Evolutionary conservation across 2,888 invertebrate genomes (phyloP).

Genomic region (Esperia sulphurella): DNA sequence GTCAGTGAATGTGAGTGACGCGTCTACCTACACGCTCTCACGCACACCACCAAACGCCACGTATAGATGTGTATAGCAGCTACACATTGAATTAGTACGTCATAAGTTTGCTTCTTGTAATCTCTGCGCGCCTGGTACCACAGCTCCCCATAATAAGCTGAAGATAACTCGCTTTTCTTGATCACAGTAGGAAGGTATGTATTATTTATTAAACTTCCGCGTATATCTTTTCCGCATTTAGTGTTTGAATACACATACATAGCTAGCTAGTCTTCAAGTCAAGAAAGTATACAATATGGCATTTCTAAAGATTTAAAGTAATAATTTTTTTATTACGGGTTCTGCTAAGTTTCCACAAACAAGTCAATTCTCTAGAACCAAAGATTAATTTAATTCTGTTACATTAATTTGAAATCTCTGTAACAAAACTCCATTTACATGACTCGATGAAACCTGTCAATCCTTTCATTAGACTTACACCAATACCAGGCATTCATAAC

Average conservation of each 20-base stretch:
- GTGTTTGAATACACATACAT: slow-evolving; percentile 10
- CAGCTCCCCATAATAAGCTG: slow-evolving; percentile 76
- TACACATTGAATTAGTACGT: slow-evolving; percentile 53
- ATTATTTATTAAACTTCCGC: slow-evolving; percentile 57
- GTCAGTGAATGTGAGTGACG: slow-evolving; percentile 50
- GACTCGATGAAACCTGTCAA: slow-evolving; percentile 26
- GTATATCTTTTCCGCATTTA: slow-evolving; percentile 33
- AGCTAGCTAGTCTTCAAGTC: background rate
- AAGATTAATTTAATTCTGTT: background rate
- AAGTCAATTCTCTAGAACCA: background rate
- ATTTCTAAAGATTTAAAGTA: no score
- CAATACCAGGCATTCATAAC: slow-evolving; percentile 41
- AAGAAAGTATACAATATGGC: no score
- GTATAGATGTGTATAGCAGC: slow-evolving; percentile 23
- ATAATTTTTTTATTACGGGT: no score
- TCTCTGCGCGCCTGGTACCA: slow-evolving; percentile 68
- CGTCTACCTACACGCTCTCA: slow-evolving; percentile 55
- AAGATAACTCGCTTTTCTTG: slow-evolving; percentile 74
- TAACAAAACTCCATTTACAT: slow-evolving; percentile 10
- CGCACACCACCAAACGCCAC: slow-evolving; percentile 31
- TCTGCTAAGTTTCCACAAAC: no score
- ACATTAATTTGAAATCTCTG: background rate
- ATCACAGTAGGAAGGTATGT: slow-evolving; percentile 55
- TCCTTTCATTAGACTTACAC: slow-evolving; percentile 49
- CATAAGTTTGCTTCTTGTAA: slow-evolving; percentile 58